These are phyloP conservation scores for Heliconius hermathena DNA, from an alignment of 1,140 invertebrate genomes.

Conservation along the genomic window DNA sequence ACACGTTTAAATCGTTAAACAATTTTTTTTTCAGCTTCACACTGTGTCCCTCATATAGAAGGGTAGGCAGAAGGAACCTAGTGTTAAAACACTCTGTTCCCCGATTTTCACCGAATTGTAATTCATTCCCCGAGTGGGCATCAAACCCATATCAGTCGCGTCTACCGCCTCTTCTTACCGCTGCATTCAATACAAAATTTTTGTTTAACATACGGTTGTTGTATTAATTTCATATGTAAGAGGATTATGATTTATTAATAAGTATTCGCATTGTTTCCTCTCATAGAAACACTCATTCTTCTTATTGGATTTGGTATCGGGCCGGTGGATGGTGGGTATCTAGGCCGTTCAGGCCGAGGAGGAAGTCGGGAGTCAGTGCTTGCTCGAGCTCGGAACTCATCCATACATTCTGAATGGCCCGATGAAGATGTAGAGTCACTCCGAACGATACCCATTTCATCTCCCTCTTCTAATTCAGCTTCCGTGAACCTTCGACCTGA, in stretches of 20 bases:
- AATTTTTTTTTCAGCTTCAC: too few relatives aligned
- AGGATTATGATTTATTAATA: slow-evolving; percentile 42
- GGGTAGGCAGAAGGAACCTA: too few relatives aligned
- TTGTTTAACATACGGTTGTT: too few relatives aligned
- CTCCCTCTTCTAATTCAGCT: slow-evolving; percentile 60
- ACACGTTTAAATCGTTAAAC: too few relatives aligned
- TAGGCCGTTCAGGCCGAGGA: slow-evolving; percentile 57
- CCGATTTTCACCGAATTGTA: too few relatives aligned
- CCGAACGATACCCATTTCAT: slow-evolving; percentile 51
- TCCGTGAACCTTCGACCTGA: slow-evolving; percentile 68
- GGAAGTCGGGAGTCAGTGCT: slow-evolving; percentile 73
- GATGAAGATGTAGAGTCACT: slow-evolving; percentile 66
- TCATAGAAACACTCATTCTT: slow-evolving; percentile 75
- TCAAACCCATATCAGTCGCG: too few relatives aligned
- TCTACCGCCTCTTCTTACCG: too few relatives aligned
- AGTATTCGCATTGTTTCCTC: slow-evolving; percentile 65
- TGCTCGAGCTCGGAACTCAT: slow-evolving; percentile 67
- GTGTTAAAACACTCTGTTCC: too few relatives aligned
- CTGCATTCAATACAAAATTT: too few relatives aligned
- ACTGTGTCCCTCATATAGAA: too few relatives aligned
- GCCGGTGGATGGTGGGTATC: slow-evolving; percentile 53
- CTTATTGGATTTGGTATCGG: slow-evolving; percentile 46
- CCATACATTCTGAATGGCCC: slow-evolving; percentile 51
- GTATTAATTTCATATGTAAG: too few relatives aligned
- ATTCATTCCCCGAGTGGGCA: too few relatives aligned